phyloP scores from a whole-genome alignment of 2,113 vertebrate genomes.

The Oncorhynchus tshawytscha region DNA sequence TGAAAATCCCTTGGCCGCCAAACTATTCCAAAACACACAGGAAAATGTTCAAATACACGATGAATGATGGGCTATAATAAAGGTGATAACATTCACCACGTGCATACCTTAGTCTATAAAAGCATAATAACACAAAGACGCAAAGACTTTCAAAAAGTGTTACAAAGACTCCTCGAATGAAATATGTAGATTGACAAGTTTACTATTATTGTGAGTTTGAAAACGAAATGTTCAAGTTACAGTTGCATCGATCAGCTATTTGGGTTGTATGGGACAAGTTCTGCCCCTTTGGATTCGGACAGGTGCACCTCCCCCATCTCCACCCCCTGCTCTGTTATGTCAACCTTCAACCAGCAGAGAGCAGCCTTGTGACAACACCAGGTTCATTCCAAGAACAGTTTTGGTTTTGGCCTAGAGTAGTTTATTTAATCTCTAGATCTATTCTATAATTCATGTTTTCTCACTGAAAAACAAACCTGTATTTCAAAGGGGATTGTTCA shows the following conservation, averaged over 20 bases:
- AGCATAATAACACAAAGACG: not conserved
- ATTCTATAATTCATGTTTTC: not conserved
- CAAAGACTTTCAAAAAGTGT: too few species aligned
- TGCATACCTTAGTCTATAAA: not conserved
- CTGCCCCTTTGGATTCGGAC: not conserved
- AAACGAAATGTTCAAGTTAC: not conserved
- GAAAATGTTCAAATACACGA: not conserved
- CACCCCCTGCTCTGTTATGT: not conserved
- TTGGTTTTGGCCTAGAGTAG: not conserved
- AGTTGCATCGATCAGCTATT: too few species aligned
- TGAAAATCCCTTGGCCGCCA: slow-evolving; percentile 14
- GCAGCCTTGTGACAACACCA: slow-evolving; percentile 9
- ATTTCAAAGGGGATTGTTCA: not conserved
- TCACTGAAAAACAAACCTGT: not conserved
- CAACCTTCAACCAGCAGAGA: slow-evolving; percentile 48
- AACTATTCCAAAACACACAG: not conserved
- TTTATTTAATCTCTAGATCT: not conserved
- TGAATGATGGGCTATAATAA: not conserved
- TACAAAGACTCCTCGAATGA: not conserved
- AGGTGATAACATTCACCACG: not conserved
- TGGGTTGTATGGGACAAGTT: not conserved
- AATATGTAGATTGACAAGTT: not conserved
- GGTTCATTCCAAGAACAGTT: not conserved
- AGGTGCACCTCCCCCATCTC: slow-evolving; percentile 3
- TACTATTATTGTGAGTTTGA: not conserved